Evolutionary conservation across 64 coral and sea anemone species (phyloP), one percentile per base, ranked within the genome.

Genomic region (Trachythela sp.): DNA sequence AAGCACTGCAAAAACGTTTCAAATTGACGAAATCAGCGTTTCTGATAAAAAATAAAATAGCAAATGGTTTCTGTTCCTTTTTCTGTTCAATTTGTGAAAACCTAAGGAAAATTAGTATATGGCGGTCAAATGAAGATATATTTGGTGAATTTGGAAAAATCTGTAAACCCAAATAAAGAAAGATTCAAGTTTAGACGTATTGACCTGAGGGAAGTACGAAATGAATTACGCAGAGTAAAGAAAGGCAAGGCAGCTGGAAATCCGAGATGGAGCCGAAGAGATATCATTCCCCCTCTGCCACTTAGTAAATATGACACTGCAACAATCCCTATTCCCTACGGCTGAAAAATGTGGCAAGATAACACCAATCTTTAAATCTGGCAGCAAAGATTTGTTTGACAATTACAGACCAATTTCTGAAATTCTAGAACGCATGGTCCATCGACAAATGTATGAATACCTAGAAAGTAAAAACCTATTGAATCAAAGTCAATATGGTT

Each of bases 401-500:
- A 68, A 68, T 68, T 68, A 68, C 59, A 68, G 59, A 68, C 59
- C 59, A 14, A 68, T 68, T 68, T 68, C 59, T 68, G 30, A 68
- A 68, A 14, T 68, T 6, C 30, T 68, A 68, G 59, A 68, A 68
- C 59, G 59, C 3, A 2, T 68, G 18, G 59, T 68, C 15, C 59
- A 68, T 68, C 59, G 59, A 68, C 59, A 68, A 68, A 68, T 68
- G 2, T 68, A 68, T 22, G 59, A 68, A 68, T 68, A 68, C 59
- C 15, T 68, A 14, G 59, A 68, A 68, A 68, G 59, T 68, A 68
- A 68, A 2, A 68, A 68, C 3, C 59, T 68, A 68, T 68, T 68
- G 4, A 68, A 68, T 68, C 59, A 68, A 68, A 68, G 59, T 68
- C 59, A 68, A 68, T 68, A 68, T 68, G 59, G 59, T n/a, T 68